These are phyloP conservation scores for Dicycla oo DNA, from an alignment of 2,888 invertebrate species.

Conservation along the genomic window DNA sequence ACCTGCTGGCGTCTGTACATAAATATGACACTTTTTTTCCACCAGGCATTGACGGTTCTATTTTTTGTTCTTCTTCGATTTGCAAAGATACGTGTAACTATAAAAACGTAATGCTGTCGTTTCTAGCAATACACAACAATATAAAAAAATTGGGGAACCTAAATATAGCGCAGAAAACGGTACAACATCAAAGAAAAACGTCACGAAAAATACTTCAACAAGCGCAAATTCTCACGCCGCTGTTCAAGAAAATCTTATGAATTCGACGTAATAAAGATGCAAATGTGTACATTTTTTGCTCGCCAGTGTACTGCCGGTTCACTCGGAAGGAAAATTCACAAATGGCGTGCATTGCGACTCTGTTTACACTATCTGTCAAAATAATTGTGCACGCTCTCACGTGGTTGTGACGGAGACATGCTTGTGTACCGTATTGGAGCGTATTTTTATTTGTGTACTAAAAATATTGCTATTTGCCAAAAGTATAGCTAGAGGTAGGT, in stretches of 20 bases:
- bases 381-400: constrained; percentile 54
- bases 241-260: constrained; percentile 59
- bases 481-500: neutral
- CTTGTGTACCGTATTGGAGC: constrained; percentile 20
- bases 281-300: constrained; percentile 53
- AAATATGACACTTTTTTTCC: no score
- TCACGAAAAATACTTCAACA: constrained; percentile 38
- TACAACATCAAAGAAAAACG: constrained; percentile 25
- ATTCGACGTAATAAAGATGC: constrained; percentile 59
- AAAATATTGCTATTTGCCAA: constrained; percentile 19
- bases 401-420: constrained; percentile 29
- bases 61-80: no score
- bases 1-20: no score
- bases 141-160: constrained; percentile 19
- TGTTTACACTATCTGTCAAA: constrained; percentile 64
- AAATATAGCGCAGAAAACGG: constrained; percentile 19
- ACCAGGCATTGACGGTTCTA: no score
- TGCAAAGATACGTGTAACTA: neutral
- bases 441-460: constrained; percentile 16
- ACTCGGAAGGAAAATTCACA: constrained; percentile 54
- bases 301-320: constrained; percentile 45
- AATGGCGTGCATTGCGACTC: constrained; percentile 48
- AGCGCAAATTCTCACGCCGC: constrained; percentile 45
- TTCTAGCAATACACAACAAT: neutral
- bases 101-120: neutral